Base-by-base conservation (phyloP, 1,140 invertebrate genomes). In the Armadillidium nasatum region DNA sequence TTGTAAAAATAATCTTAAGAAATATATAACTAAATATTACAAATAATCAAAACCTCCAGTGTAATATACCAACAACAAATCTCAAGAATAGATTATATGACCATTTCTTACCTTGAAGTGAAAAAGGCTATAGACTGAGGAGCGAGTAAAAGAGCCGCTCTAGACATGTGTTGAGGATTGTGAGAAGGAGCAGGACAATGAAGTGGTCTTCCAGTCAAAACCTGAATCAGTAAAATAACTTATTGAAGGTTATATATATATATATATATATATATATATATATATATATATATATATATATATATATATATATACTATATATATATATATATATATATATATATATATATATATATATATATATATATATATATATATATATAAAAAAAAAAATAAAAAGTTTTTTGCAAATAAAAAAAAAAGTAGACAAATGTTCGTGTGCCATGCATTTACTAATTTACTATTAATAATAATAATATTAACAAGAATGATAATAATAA, bases 51-150 rank as follows among this genome's bases (percentile, higher is more conserved):
- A 71, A 3, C 1, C 15, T 15, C 11, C 22, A 22, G 1, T 44
- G 2, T 15, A 33, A 44, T 9, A 7, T 15, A 9, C 0, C 3
- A 2, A 71, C 9, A 9, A 9, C 13, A 44, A 33, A 44, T 13
- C 69, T 15, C 3, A 21, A 23, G 7, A 71, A 71, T 10, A 21
- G 22, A 22, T 66, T 22, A 66, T n/a, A 22, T 22, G 15, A 7
- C 15, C 10, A 2, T 15, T 19, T 15, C 54, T 67, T 19, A 81
- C 80, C 96, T 22, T 93, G 90, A 0, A 94, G 91, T 15, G 93
- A 93, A 83, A 98, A 98, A 33, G 0, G 95, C 91, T 72, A 99
- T 93, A 80, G 93, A 94, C 83, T 96, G 94, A 0, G 96, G 95
- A 89, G 94, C 93, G 0, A 96, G 92, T 3, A 97, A 86, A 0